phyloP scores from a whole-genome alignment of 2,888 invertebrate species.

The Papilio gigon region DNA sequence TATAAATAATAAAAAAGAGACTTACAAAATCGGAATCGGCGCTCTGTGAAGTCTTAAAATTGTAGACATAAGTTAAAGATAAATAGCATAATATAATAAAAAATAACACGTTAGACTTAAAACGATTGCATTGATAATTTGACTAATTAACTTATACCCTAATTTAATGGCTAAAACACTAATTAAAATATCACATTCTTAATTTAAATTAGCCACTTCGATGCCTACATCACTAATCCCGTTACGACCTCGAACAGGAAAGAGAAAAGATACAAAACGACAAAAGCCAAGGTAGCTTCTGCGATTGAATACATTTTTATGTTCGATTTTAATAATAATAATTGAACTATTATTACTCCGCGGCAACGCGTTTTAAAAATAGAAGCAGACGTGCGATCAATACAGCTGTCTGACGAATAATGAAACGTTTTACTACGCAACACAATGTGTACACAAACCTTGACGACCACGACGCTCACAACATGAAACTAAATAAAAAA shows the following conservation, averaged over 20 bases:
- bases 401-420: conserved; percentile 62
- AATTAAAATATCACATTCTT: conserved; percentile 72
- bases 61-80: conserved; percentile 15
- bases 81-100: conserved; percentile 25
- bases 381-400: conserved; percentile 60
- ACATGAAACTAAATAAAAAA: conserved; percentile 29
- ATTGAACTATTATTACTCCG: conserved; percentile 45
- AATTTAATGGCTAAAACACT: conserved; percentile 53
- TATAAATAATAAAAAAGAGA: conserved; percentile 23
- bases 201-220: conserved; percentile 50
- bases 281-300: conserved; percentile 75
- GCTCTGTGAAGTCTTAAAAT: conserved; percentile 28
- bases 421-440: conserved; percentile 50
- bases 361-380: conserved; percentile 33
- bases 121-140: conserved; percentile 71
- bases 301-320: conserved; percentile 77
- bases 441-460: conserved; percentile 40
- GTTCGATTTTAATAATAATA: conserved; percentile 49
- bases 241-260: conserved; percentile 77
- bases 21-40: conserved; percentile 34
- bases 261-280: conserved; percentile 75
- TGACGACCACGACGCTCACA: conserved; percentile 30
- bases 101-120: conserved; percentile 26
- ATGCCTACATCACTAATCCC: conserved; percentile 67
- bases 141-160: conserved; percentile 63